Evolutionary conservation across 2,888 invertebrate species (phyloP), one percentile per base, ranked within the genome.

Genomic region (Aphrophora alni): DNA sequence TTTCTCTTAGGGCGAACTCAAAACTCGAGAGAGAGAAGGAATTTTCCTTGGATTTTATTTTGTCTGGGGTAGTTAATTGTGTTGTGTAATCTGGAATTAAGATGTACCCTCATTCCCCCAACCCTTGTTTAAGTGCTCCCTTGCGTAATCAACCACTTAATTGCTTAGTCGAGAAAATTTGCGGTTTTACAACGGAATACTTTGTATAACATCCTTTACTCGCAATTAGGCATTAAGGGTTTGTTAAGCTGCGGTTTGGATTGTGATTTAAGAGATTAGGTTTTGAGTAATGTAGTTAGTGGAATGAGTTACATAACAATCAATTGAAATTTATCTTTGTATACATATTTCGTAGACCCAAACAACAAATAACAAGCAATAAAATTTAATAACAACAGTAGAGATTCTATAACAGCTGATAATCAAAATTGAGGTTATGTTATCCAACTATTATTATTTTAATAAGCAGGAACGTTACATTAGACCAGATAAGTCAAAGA

Each of bases 71-170:
- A 21, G 44, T 68, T 79, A 79, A 79, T 79, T 79, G 69, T 74
- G 74, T 74, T 79, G 75, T 51, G 78, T 79, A 79, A 79, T 68
- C 74, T 28, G 59, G 78, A 79, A 79, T 79, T 79, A 79, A 79
- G 74, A 79, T 38, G 59, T 59, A 59, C 59, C 59, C 59, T 59
- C 59, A 59, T 2, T 21, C 21, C 17, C 44, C 44, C 33, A 33
- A 33, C 4, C 44, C 21, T 59, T 59, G 59, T 59, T 59, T 59
- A 59, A 59, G 14, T 14, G 59, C 59, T 59, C 59, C 59, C 59
- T 59, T 21, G 59, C 21, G 21, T 59, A 59, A 59, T 59, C 59
- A 59, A 21, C n/a, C n/a, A 8, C 59, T 59, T 59, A 59, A 59
- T 59, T 59, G 59, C 21, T 59, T 59, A 59, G 59, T 21, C 21